phyloP scores from a whole-genome alignment of 2,113 vertebrate species.

The Anser cygnoides region DNA sequence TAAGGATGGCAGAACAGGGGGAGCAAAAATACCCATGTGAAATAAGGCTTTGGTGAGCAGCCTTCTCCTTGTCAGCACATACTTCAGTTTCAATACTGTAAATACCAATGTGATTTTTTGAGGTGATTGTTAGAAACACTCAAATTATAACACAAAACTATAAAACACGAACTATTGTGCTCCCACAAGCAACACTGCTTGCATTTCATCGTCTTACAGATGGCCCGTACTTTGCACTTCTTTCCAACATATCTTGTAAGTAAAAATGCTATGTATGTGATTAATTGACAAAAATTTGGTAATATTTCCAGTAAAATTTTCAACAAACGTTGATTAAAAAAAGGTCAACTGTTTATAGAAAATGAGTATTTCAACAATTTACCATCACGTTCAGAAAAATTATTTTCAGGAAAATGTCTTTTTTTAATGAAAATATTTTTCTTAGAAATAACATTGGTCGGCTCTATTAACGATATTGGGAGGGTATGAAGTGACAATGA shows the following conservation, averaged over 20 bases:
- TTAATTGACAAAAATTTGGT: neutral
- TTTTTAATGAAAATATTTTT: constrained; percentile 56
- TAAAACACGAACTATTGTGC: neutral
- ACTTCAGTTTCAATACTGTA: rapidly evolving
- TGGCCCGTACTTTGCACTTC: neutral
- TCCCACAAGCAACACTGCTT: neutral
- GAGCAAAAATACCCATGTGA: rapidly evolving
- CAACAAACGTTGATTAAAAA: neutral
- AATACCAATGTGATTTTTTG: neutral
- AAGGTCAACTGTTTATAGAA: constrained; percentile 40
- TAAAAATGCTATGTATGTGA: neutral
- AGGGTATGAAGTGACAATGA: constrained; percentile 58
- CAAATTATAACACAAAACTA: neutral
- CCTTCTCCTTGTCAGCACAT: neutral
- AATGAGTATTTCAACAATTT: constrained; percentile 35
- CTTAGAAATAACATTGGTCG: constrained; percentile 47
- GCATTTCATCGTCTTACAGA: neutral
- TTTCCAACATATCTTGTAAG: neutral
- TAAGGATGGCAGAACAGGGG: neutral
- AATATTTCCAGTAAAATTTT: constrained; percentile 32
- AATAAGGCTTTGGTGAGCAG: neutral
- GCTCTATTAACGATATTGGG: constrained; percentile 59
- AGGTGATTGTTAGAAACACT: neutral
- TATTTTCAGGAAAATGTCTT: constrained; percentile 34
- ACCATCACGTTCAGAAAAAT: constrained; percentile 18